These are phyloP conservation scores for Sminthurinus signatus DNA, from an alignment of 1,140 invertebrate species.

Conservation along the genomic window DNA sequence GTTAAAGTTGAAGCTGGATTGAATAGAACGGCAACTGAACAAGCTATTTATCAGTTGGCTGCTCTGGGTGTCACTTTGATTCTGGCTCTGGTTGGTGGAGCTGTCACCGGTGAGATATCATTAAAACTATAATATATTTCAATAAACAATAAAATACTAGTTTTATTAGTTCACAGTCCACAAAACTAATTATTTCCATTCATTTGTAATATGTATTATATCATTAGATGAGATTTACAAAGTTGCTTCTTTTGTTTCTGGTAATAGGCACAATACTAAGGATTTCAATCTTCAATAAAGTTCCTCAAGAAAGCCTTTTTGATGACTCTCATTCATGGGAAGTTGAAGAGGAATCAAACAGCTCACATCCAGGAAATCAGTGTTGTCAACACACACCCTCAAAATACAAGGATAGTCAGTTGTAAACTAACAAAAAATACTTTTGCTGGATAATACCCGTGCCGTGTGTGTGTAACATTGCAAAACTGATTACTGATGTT, in stretches of 20 bases:
- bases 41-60: constrained; percentile 71
- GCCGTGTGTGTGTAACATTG: no score
- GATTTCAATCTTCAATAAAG: constrained; percentile 45
- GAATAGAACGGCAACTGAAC: constrained; percentile 58
- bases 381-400: neutral
- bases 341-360: constrained; percentile 42
- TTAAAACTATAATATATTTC: no score
- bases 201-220: no score
- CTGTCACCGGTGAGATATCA: constrained; percentile 64
- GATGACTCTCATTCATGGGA: constrained; percentile 50
- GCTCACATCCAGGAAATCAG: neutral
- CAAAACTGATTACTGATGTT: neutral
- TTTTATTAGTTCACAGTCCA: no score
- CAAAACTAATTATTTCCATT: no score
- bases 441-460: no score
- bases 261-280: constrained; percentile 47
- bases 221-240: neutral
- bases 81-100: constrained; percentile 65
- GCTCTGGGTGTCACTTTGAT: constrained; percentile 63
- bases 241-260: neutral
- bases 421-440: neutral
- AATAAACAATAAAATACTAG: no score
- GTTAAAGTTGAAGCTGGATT: constrained; percentile 48
- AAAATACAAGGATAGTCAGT: constrained; percentile 3
- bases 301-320: constrained; percentile 48